Evolutionary conservation across 2,888 invertebrate genomes (phyloP).

Genomic region (Eulithis prunata): DNA sequence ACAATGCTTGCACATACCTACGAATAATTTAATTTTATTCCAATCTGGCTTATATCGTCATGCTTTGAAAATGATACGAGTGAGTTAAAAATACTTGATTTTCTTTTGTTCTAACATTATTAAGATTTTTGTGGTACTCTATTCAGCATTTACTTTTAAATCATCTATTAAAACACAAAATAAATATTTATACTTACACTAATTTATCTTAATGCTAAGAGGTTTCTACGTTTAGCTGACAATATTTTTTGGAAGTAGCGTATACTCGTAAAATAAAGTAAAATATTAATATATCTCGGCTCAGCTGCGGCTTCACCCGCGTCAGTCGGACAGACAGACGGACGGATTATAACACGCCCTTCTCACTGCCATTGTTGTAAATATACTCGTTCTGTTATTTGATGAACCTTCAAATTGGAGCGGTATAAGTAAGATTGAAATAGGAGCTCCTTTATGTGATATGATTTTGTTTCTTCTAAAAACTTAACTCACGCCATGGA

Average conservation of each 20-base stretch:
- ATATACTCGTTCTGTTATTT: constrained; percentile 35
- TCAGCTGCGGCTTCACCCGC: constrained; percentile 58
- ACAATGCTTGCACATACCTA: neutral
- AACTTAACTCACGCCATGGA: neutral
- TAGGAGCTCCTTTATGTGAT: neutral
- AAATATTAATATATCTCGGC: constrained; percentile 36
- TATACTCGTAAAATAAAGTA: constrained; percentile 19
- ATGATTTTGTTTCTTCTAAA: neutral
- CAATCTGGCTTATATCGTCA: neutral
- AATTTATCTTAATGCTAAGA: neutral
- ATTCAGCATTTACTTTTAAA: too few species aligned
- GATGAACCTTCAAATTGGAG: constrained; percentile 26
- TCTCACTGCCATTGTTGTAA: constrained; percentile 47
- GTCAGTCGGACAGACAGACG: constrained; percentile 58
- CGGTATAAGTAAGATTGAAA: constrained; percentile 15
- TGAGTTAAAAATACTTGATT: constrained; percentile 12
- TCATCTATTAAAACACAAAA: neutral
- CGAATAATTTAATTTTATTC: neutral
- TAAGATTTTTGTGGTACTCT: too few species aligned
- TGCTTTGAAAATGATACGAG: constrained; percentile 17
- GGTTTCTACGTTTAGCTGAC: constrained; percentile 1
- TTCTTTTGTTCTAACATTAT: neutral
- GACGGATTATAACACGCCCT: constrained; percentile 58
- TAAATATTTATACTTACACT: neutral
- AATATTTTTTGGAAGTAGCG: constrained; percentile 15